Base-by-base conservation (phyloP, 2,113 vertebrate species). In the Prunella himalayana region DNA sequence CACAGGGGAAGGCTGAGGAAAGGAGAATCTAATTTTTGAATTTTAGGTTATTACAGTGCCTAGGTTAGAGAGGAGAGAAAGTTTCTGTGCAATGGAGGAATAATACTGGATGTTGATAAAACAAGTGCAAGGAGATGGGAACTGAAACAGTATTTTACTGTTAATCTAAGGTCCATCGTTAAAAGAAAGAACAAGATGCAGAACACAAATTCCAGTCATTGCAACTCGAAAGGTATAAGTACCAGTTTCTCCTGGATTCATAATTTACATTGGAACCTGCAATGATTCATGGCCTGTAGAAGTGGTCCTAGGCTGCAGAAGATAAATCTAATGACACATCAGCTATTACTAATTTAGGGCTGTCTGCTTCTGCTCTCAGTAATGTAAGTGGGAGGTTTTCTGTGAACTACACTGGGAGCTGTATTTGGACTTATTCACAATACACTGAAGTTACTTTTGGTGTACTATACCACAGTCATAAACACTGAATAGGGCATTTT, bases 291-390 rank as follows among this genome's bases (percentile, higher is more conserved):
- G 59, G 72, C 75, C 84, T 25, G 11, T 15, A 76, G 68, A 94
- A 93, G 81, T 88, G 76, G 76, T 93, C 71, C 57, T 95, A 86
- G 76, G 60, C 84, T 92, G 76, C 69, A 93, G 92, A 93, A 94
- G 83, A 94, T 92, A 97, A 96, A 95, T 97, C 90, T 95, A 96
- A 92, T 82, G 95, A 64, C 76, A 92, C 69, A 88, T 88, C 79
- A 96, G 49, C 79, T 92, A 88, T 90, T 95, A 94, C 88, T 96
- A 97, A 94, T 92, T 97, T 95, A 95, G 76, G 61, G 31, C 54
- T 93, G 51, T 54, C 78, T 92, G 63, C 42, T 91, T 75, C 91
- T 95, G 11, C 24, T 84, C 57, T 77, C 61, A 64, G 66, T 91
- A 91, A 86, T 81, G 16, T 49, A 91, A 85, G 73, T 49, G 31